phyloP scores from a whole-genome alignment of 2,113 vertebrate species.

The Calonectris borealis region DNA sequence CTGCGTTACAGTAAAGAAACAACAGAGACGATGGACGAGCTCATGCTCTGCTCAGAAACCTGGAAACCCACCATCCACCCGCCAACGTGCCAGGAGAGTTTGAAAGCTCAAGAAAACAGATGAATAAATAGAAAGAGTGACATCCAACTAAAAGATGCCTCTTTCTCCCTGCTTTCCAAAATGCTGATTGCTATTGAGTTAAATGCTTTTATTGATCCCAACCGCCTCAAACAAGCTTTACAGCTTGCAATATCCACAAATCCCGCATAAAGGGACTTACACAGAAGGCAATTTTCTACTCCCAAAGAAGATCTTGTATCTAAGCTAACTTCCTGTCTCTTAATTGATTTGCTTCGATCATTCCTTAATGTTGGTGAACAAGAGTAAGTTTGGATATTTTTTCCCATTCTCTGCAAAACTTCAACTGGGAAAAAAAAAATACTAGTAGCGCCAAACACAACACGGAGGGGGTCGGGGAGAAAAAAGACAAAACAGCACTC shows the following conservation, averaged over 20 bases:
- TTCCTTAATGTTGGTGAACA: not conserved
- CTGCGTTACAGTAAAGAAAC: not conserved
- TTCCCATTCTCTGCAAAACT: not conserved
- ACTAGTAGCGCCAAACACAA: not conserved
- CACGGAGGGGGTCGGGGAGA: fast-evolving
- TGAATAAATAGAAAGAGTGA: not conserved
- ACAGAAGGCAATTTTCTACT: slow-evolving; percentile 45
- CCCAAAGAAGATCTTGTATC: not conserved
- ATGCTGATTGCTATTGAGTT: slow-evolving; percentile 26
- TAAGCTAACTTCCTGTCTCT: not conserved
- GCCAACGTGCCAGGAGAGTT: fast-evolving
- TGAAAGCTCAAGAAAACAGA: not conserved
- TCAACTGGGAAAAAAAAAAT: not conserved
- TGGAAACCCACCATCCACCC: not conserved
- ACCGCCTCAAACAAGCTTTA: slow-evolving; percentile 1
- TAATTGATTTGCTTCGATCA: slow-evolving; percentile 21
- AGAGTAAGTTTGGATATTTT: not conserved
- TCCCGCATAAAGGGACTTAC: not conserved
- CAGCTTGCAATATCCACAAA: slow-evolving; percentile 30
- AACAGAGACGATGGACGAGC: not conserved
- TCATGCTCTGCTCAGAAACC: not conserved
- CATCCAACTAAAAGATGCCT: not conserved
- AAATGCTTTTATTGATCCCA: slow-evolving; percentile 58
- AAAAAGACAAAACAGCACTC: not conserved
- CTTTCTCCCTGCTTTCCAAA: slow-evolving; percentile 4